A percentile compares a stretch with the other conserved stretches of the same genome.
These are phyloP conservation scores for Anthoptus insignis DNA, from an alignment of 2,888 invertebrate genomes.

Conservation along the genomic window DNA sequence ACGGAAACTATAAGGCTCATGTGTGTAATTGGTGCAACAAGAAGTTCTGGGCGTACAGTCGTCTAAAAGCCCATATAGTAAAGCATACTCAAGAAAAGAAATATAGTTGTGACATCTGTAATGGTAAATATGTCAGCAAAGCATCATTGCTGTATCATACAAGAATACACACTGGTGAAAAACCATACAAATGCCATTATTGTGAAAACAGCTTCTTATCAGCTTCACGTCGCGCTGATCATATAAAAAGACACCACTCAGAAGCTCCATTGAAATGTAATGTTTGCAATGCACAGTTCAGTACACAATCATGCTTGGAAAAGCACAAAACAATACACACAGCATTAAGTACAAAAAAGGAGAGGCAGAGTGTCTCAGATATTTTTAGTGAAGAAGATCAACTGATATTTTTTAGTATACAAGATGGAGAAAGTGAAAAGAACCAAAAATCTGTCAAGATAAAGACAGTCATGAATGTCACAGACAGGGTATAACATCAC, in stretches of 20 bases:
- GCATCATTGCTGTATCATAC: slow-evolving; percentile 76
- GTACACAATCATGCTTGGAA: slow-evolving; percentile 57
- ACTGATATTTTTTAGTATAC: slow-evolving; percentile 8
- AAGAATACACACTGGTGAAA: slow-evolving; percentile 75
- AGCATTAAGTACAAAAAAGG: background rate
- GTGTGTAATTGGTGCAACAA: too few species aligned
- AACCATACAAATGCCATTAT: slow-evolving; percentile 68
- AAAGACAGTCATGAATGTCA: background rate
- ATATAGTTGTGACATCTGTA: slow-evolving; percentile 65
- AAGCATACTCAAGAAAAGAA: slow-evolving; percentile 77
- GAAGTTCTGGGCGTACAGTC: slow-evolving; percentile 71
- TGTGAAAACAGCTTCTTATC: slow-evolving; percentile 69
- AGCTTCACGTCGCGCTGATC: slow-evolving; percentile 68
- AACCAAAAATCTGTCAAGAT: background rate
- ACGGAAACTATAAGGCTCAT: too few species aligned
- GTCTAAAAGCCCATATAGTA: slow-evolving; percentile 72
- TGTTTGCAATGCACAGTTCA: slow-evolving; percentile 66
- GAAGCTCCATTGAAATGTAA: slow-evolving; percentile 63
- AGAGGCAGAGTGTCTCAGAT: slow-evolving; percentile 7
- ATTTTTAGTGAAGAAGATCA: slow-evolving; percentile 5
- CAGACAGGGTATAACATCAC: too few species aligned
- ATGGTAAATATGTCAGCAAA: slow-evolving; percentile 71
- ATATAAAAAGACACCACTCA: slow-evolving; percentile 66
- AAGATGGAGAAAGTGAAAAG: background rate
- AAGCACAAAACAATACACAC: slow-evolving; percentile 63